These are phyloP conservation scores for Drosophila biarmipes DNA, from an alignment of 1,140 invertebrate species.

Conservation along the genomic window DNA sequence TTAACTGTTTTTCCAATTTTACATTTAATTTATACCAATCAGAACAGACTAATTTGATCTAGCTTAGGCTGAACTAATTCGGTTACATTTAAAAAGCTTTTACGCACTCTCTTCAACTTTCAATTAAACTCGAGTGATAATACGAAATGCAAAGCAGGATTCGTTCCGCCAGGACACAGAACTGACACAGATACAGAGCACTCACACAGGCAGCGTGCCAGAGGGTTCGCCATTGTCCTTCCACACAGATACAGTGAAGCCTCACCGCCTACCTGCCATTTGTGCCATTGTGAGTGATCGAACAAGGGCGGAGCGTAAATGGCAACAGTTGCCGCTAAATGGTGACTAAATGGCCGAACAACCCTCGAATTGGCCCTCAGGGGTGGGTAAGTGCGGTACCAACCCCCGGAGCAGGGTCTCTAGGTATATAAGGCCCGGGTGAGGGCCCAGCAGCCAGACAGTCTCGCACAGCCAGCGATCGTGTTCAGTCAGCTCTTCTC, in stretches of 20 bases:
- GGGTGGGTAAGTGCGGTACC: conserved; percentile 40
- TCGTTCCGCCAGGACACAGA: conserved; percentile 38
- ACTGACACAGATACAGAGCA: conserved; percentile 1
- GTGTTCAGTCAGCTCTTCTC: conserved; percentile 46
- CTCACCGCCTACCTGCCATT: conserved; percentile 58
- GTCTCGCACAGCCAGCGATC: conserved; percentile 71
- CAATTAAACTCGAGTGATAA: conserved; percentile 52
- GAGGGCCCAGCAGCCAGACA: conserved; percentile 57
- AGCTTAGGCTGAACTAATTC: conserved; percentile 22
- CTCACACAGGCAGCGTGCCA: background rate
- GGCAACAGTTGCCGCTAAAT: conserved; percentile 80
- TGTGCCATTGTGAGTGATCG: conserved; percentile 63
- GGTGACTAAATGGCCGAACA: conserved; percentile 74
- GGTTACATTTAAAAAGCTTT: conserved; percentile 42
- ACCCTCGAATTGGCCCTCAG: conserved; percentile 72
- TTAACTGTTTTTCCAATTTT: background rate
- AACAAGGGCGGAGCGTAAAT: conserved; percentile 78
- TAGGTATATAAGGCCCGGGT: conserved; percentile 58
- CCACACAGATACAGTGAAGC: conserved; percentile 6
- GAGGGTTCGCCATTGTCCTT: conserved; percentile 32
- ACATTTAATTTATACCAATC: background rate
- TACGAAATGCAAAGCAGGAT: conserved; percentile 35
- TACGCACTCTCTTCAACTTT: conserved; percentile 37
- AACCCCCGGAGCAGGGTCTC: conserved; percentile 46
- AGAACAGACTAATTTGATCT: conserved; percentile 11